Evolutionary conservation across 2,797 vertebrate genomes (phyloP).

Genomic region (Tauraco hartlaubi): DNA sequence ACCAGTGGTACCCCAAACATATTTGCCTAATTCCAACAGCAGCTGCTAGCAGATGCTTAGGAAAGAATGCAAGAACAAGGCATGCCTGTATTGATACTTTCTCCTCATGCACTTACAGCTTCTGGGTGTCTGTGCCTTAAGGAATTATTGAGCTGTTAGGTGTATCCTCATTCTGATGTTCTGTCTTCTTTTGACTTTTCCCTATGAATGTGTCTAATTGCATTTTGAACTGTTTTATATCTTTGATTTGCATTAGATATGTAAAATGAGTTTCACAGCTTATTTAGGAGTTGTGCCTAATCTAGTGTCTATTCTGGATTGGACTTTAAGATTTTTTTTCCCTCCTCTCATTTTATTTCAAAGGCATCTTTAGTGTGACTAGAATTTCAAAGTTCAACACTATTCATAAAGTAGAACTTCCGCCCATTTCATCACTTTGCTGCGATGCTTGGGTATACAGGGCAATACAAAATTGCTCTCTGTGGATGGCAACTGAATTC

Average conservation of each 20-base stretch:
- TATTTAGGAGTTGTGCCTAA: background rate
- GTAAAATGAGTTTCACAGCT: background rate
- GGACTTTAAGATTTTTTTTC: background rate
- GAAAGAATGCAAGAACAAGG: background rate
- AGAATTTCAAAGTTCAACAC: background rate
- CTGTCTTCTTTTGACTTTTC: background rate
- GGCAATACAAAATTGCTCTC: background rate
- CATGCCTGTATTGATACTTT: background rate
- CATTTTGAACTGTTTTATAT: background rate
- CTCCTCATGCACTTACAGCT: background rate
- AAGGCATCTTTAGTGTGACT: background rate
- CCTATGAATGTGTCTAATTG: background rate
- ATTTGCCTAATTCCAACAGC: background rate
- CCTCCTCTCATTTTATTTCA: background rate
- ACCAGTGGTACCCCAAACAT: background rate
- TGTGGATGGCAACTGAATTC: background rate
- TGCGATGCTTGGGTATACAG: background rate
- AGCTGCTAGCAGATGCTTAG: background rate
- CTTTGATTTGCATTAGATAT: background rate
- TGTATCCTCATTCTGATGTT: background rate
- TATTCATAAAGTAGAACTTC: background rate
- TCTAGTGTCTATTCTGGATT: background rate
- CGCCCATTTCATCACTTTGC: background rate
- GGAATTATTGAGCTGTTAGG: background rate
- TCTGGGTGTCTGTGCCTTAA: background rate